Evolutionary conservation across 2,113 vertebrate species (phyloP).

Genomic region (Seriola quinqueradiata): DNA sequence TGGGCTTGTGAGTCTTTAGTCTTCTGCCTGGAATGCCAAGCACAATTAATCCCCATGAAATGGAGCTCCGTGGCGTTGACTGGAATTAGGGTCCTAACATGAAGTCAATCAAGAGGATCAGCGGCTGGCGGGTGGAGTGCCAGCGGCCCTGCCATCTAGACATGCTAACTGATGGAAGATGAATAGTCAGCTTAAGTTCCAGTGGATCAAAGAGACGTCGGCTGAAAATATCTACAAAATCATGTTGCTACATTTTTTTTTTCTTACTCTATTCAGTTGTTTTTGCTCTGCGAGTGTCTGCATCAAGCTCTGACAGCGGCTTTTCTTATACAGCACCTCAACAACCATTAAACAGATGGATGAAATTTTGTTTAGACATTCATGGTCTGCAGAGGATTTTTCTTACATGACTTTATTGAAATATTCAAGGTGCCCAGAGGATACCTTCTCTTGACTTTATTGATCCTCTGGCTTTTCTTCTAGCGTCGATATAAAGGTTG

Average conservation of each 20-base stretch:
- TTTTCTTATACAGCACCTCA: not conserved
- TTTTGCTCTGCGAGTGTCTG: not conserved
- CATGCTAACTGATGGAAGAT: slow-evolving; percentile 43
- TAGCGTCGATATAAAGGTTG: too few relatives aligned
- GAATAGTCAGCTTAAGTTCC: slow-evolving; percentile 27
- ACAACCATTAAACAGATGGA: not conserved
- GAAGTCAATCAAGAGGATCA: slow-evolving; percentile 73
- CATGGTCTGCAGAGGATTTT: not conserved
- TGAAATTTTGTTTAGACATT: not conserved
- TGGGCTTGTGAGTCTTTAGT: slow-evolving; percentile 55
- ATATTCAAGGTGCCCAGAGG: too few relatives aligned
- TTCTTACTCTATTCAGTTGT: not conserved
- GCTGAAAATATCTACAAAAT: slow-evolving; percentile 11
- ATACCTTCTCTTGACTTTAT: too few relatives aligned
- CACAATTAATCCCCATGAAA: slow-evolving; percentile 74
- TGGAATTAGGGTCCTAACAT: slow-evolving; percentile 73
- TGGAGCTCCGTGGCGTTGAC: slow-evolving; percentile 65
- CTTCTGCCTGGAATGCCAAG: slow-evolving; percentile 71
- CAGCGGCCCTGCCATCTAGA: slow-evolving; percentile 2
- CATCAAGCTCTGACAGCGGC: not conserved
- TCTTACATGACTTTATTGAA: too few relatives aligned
- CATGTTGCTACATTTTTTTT: not conserved
- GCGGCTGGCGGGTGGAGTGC: slow-evolving; percentile 1
- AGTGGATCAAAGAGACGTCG: not conserved
- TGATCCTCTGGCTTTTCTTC: too few relatives aligned